Evolutionary conservation across 2,888 invertebrate species (phyloP), one percentile per base, ranked within the genome.

Genomic region (Schizaphis graminum): DNA sequence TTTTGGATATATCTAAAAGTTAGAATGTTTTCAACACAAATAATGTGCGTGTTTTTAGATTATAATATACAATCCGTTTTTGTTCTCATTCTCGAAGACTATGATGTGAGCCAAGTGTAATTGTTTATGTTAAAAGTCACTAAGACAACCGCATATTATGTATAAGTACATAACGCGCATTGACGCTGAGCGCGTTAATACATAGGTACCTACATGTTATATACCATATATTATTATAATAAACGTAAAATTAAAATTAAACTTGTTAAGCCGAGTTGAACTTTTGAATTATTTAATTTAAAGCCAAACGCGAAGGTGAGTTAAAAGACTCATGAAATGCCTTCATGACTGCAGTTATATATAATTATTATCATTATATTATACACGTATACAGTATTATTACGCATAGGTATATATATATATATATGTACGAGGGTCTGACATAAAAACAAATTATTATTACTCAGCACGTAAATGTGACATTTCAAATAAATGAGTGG

Each of bases 401-500:
- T 57, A n/a, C n/a, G n/a, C n/a, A n/a, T n/a, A n/a, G n/a, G n/a
- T n/a, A n/a, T n/a, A 61, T 57, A 35, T 21, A 35, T 35, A 77
- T 53, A 53, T 35, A 49, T 61, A 67, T 61, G 61, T 26, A 49
- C 92, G 49, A 88, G 49, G 88, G 92, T 44, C 88, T 92, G 92
- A 92, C 92, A 88, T 92, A 88, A 92, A 92, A 92, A 92, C 92
- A 92, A 92, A 92, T 92, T 92, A 92, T 92, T 92, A 92, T 92
- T 92, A 77, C 92, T 92, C 92, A n/a, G 92, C 92, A 92, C 92
- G 92, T 92, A 92, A 92, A 92, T 92, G 92, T 92, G 92, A 92
- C 92, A 88, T 92, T 92, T 92, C 87, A 92, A 88, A 92, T 92
- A 92, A 92, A 92, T 88, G 92, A 92, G 92, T 88, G 53, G 92